phyloP scores from a whole-genome alignment of 2,113 vertebrate genomes.

The Clupea harengus region DNA sequence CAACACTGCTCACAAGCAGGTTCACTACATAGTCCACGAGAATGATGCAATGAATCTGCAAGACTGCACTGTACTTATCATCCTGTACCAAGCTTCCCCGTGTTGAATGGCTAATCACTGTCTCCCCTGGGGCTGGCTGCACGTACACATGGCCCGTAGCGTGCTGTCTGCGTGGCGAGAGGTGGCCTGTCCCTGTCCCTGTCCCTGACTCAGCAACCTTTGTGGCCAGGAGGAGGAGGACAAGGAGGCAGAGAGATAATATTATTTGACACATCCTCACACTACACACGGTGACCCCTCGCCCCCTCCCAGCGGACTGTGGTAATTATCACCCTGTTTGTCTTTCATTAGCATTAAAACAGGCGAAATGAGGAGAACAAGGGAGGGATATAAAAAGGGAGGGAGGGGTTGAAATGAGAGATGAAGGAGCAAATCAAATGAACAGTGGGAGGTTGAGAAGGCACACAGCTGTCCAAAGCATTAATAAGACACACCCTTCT shows the following conservation, averaged over 20 bases:
- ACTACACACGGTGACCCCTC: conserved; percentile 35
- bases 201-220: conserved; percentile 69
- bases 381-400: not conserved
- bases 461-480: conserved; percentile 34
- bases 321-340: conserved; percentile 72
- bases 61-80: too few relatives aligned
- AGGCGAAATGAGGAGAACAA: conserved; percentile 50
- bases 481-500: conserved; percentile 58
- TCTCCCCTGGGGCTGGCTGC: too few relatives aligned
- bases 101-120: too few relatives aligned
- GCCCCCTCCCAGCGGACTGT: conserved; percentile 56
- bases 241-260: conserved; percentile 69
- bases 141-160: too few relatives aligned
- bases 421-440: conserved; percentile 33
- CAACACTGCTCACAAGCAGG: too few relatives aligned
- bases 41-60: too few relatives aligned
- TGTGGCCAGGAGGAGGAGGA: conserved; percentile 12
- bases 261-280: conserved; percentile 75
- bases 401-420: conserved; percentile 13
- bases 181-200: conserved; percentile 1
- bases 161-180: not conserved
- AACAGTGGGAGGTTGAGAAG: conserved; percentile 23
- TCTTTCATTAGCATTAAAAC: conserved; percentile 70
- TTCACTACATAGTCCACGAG: too few relatives aligned
- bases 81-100: too few relatives aligned